Percentiles rank a stretch among this genome's conserved stretches.
Conservation (phyloP, 2,888 invertebrate species). For the Boloria selene region DNA sequence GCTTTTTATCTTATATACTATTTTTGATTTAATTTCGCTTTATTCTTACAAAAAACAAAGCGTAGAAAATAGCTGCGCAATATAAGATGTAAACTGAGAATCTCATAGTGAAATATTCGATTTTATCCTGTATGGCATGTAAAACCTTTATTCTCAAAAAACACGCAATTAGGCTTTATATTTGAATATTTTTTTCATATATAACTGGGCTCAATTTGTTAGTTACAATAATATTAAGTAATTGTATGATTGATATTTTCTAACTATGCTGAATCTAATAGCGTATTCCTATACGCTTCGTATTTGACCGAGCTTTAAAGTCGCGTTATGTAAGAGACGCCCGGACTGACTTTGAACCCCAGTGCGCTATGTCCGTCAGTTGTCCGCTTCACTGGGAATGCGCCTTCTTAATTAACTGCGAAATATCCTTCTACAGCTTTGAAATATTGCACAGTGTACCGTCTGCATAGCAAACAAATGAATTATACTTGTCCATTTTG, state of each 20-base stretch:
- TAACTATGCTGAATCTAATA: neutral
- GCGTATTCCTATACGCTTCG: neutral
- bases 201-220: too few relatives aligned
- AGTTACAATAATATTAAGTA: too few relatives aligned
- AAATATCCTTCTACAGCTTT: constrained; percentile 30
- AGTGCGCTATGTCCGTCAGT: constrained; percentile 24
- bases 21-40: too few relatives aligned
- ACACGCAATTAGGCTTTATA: too few relatives aligned
- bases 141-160: too few relatives aligned
- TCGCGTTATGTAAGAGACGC: constrained; percentile 11
- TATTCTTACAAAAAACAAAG: too few relatives aligned
- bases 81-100: too few relatives aligned
- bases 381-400: constrained; percentile 28
- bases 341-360: constrained; percentile 8
- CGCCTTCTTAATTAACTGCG: constrained; percentile 30
- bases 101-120: too few relatives aligned
- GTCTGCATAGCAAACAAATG: constrained; percentile 9
- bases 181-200: too few relatives aligned
- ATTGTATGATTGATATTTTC: neutral
- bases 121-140: too few relatives aligned
- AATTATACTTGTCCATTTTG: constrained; percentile 1
- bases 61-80: too few relatives aligned
- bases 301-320: constrained; percentile 15
- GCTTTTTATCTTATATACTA: too few relatives aligned
- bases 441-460: constrained; percentile 15